Evolutionary conservation across 2,113 vertebrate species (phyloP), one percentile per base, ranked within the genome.

Genomic region (Sisor rabdophorus): DNA sequence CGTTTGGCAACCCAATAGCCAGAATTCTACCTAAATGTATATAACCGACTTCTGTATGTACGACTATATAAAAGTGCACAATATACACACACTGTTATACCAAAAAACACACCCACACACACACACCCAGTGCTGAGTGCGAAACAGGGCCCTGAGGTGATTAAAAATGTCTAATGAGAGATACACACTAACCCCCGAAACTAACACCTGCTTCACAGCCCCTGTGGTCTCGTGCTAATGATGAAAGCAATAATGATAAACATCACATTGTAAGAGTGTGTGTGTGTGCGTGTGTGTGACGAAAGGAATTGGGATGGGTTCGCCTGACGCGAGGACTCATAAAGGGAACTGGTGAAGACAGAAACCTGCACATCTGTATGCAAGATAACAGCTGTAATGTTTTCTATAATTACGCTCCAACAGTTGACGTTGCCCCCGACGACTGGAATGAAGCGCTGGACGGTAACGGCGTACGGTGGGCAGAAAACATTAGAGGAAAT

Each of bases 111-210:
- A 56, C 63, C 20, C 28, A 11, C 61, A 69, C 71, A 79, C 59
- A 73, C 67, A 73, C 64, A 52, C 68, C 44, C 60, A 36, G 11
- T 32, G 22, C 47, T 20, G 8, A 40, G 48, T 44, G 30, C 48
- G 44, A 15, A 59, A 19, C 19, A 36, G 60, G 9, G 48, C 60
- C n/a, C 47, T 65, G 30, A 65, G 71, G 48, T 73, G 71, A 73
- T 60, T 73, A 73, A 73, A 28, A 55, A 47, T 65, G 50, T 75
- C 73, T 65, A 67, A 76, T 67, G 13, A 76, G 73, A 52, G 58
- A 65, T 40, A 53, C 32, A 56, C 48, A 40, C n/a, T 67, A 67
- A 67, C n/a, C 73, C 24, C n/a, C 17, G 32, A 32, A 67, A 64
- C n/a, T 44, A 63, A 63, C 71, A 73, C 54, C 68, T 71, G 68